Base-by-base conservation (phyloP, 2,888 invertebrate species). In the Hemaris fuciformis region DNA sequence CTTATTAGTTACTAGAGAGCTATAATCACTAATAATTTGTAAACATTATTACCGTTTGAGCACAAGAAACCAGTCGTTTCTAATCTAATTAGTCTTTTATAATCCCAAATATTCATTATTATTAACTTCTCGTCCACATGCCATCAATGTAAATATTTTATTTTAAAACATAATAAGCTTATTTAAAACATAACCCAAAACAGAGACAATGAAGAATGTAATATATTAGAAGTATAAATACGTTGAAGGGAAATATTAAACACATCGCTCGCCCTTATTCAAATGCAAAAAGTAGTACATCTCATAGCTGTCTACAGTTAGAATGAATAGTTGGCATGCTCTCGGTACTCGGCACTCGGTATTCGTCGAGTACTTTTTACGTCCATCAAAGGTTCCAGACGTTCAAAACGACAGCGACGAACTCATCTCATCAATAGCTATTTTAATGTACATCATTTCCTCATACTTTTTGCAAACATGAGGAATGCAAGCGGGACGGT, bases 401-500 rank as follows among this genome's bases (percentile, higher is more conserved):
- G 53, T 46, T 25, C 23, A 25, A 53, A 8, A 20, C 10, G 53
- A 27, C 31, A 53, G 10, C 31, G n/a, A 1, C n/a, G 13, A n/a
- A 38, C n/a, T 15, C 41, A 41, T 57, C 59, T 22, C 31, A 6
- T 46, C 25, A 41, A 42, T 41, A 48, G 53, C 60, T 27, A 38
- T 60, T 60, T 59, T 53, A 53, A 53, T 41, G 27, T 23, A 53
- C 20, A 46, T 18, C 41, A 60, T 60, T 60, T 60, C 53, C 60
- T 60, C 41, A 53, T 53, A 60, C 48, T 57, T 61, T 45, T 61
- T 57, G 43, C 45, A 58, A 25, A 45, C 46, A 56, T 57, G 27
- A 57, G 27, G 41, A 60, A 34, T 25, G 60, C 20, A 45, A 46
- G 43, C 56, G 7, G 60, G 41, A 46, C 62, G 48, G 68, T 68